phyloP scores from a whole-genome alignment of 2,888 invertebrate genomes.

The Nemurella pictetii region DNA sequence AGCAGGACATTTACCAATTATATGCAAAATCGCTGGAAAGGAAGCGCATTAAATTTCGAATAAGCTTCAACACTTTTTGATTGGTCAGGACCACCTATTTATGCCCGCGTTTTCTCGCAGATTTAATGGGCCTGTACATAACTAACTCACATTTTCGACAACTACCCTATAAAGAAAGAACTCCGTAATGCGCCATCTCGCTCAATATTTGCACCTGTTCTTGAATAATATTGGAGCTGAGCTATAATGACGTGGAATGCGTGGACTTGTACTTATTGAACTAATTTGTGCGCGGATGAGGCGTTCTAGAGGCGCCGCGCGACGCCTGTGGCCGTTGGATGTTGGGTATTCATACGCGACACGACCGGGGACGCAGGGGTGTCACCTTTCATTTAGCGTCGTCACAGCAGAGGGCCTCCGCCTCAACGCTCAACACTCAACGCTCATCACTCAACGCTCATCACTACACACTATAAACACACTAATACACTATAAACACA shows the following conservation, averaged over 20 bases:
- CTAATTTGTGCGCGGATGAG: slow-evolving; percentile 51
- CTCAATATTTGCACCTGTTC: background rate
- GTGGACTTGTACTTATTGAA: slow-evolving; percentile 59
- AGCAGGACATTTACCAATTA: background rate
- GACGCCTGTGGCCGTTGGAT: slow-evolving; percentile 19
- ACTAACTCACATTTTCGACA: too few relatives aligned
- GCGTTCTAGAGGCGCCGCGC: background rate
- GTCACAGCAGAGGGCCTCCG: background rate
- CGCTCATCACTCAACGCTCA: too few relatives aligned
- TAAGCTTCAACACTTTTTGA: too few relatives aligned
- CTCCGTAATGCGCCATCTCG: background rate
- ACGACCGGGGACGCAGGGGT: too few relatives aligned
- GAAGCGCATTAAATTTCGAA: too few relatives aligned
- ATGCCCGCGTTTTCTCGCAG: too few relatives aligned
- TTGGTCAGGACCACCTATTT: too few relatives aligned
- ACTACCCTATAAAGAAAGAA: too few relatives aligned
- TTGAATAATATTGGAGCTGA: background rate
- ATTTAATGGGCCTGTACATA: too few relatives aligned
- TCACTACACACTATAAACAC: too few relatives aligned
- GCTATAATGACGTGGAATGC: slow-evolving; percentile 47
- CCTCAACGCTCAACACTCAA: background rate
- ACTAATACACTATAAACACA: too few relatives aligned
- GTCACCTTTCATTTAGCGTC: too few relatives aligned
- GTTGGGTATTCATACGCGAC: slow-evolving; percentile 18
- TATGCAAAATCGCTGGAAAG: background rate